These are phyloP conservation scores for Ochropleura leucogaster DNA, from an alignment of 2,888 invertebrate genomes.

Conservation along the genomic window DNA sequence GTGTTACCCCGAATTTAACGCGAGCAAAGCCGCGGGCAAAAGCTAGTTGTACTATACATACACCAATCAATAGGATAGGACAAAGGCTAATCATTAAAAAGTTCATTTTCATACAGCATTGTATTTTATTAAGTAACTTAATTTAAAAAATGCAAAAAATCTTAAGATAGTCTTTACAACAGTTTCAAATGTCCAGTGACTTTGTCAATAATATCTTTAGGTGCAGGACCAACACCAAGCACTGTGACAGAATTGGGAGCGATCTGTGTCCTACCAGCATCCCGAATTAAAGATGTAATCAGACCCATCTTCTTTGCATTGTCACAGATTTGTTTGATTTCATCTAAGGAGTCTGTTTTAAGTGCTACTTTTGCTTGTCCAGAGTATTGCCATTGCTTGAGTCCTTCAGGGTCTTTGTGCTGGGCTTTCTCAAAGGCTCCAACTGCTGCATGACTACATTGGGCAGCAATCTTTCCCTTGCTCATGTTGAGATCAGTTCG, in stretches of 20 bases:
- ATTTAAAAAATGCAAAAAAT: constrained; percentile 3
- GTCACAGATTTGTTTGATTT: constrained; percentile 92
- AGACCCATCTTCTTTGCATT: constrained; percentile 93
- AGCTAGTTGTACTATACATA: not conserved
- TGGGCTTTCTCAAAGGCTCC: constrained; percentile 94
- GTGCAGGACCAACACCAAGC: constrained; percentile 97
- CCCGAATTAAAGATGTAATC: constrained; percentile 94
- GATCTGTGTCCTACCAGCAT: constrained; percentile 98
- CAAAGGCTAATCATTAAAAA: not conserved
- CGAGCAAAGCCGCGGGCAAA: too few species aligned
- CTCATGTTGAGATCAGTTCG: constrained; percentile 98
- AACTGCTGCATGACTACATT: constrained; percentile 98
- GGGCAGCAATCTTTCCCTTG: constrained; percentile 98
- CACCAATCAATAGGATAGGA: not conserved
- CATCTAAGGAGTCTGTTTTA: constrained; percentile 94
- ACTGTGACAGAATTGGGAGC: constrained; percentile 97
- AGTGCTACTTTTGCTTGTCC: constrained; percentile 97
- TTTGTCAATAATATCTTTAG: constrained; percentile 93
- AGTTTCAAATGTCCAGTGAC: constrained; percentile 97
- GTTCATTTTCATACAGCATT: not conserved
- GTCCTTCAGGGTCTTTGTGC: constrained; percentile 90
- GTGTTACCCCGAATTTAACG: too few species aligned
- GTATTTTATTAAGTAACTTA: not conserved
- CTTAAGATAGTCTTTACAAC: constrained; percentile 87
- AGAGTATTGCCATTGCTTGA: constrained; percentile 90